Conservation (phyloP, 1,140 invertebrate genomes). For the Conopomorpha cramerella region DNA sequence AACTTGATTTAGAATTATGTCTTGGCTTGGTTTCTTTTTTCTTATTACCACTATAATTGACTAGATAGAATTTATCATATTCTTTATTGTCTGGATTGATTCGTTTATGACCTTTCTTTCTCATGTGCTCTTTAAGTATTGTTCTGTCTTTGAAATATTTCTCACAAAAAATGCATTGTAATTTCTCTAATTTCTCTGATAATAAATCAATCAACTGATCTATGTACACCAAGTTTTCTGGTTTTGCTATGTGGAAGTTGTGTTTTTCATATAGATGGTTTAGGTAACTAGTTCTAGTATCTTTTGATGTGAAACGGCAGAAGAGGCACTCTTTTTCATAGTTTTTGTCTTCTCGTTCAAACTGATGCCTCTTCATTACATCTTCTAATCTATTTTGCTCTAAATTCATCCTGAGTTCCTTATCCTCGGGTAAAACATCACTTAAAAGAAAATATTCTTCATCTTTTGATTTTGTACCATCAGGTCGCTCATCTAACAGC, state of each 20-base stretch:
- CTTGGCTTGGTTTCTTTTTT: slow-evolving; percentile 35
- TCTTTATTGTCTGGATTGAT: slow-evolving; percentile 83
- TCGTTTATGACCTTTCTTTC: slow-evolving; percentile 90
- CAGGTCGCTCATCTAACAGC: slow-evolving; percentile 65
- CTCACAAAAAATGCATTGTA: slow-evolving; percentile 86
- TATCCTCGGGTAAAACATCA: slow-evolving; percentile 81
- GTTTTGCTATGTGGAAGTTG: slow-evolving; percentile 85
- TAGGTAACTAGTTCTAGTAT: slow-evolving; percentile 70
- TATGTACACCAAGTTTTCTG: slow-evolving; percentile 87
- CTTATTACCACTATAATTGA: slow-evolving; percentile 80
- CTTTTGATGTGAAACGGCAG: slow-evolving; percentile 68
- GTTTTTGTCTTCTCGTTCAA: slow-evolving; percentile 75
- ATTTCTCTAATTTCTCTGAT: slow-evolving; percentile 57
- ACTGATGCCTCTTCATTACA: slow-evolving; percentile 74
- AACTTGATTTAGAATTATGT: slow-evolving; percentile 11
- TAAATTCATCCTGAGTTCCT: slow-evolving; percentile 66
- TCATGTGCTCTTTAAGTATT: slow-evolving; percentile 91
- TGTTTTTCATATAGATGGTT: slow-evolving; percentile 84
- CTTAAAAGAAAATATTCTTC: slow-evolving; percentile 80
- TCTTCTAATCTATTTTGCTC: slow-evolving; percentile 66
- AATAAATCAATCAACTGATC: slow-evolving; percentile 75
- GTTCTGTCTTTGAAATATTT: slow-evolving; percentile 82
- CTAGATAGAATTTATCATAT: slow-evolving; percentile 89
- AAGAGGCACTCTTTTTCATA: slow-evolving; percentile 83
- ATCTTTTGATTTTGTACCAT: slow-evolving; percentile 64